Conservation (phyloP, 1,140 invertebrate species). For the Globodera ellingtonae region DNA sequence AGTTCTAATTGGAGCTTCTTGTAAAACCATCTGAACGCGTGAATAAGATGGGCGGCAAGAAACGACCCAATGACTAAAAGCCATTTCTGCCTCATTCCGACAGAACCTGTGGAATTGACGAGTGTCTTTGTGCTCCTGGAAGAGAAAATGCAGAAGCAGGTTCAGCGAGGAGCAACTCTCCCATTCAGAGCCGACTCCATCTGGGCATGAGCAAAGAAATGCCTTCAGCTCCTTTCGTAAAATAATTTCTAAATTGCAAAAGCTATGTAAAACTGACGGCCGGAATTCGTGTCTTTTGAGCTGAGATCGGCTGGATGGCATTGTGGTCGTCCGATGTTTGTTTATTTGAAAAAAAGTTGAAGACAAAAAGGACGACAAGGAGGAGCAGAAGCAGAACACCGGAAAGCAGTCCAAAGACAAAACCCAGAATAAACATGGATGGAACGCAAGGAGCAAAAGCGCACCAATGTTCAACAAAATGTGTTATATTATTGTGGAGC, state of each 20-base stretch:
- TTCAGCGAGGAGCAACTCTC: slow-evolving; percentile 52
- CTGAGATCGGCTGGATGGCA: slow-evolving; percentile 47
- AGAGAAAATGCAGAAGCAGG: slow-evolving; percentile 59
- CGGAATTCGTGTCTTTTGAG: slow-evolving; percentile 45
- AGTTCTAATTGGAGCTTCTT: slow-evolving; percentile 60
- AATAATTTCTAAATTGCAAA: slow-evolving; percentile 12
- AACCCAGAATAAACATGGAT: slow-evolving; percentile 30
- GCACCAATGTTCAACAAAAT: too few relatives aligned
- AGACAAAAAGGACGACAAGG: slow-evolving; percentile 31
- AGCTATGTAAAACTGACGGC: slow-evolving; percentile 27
- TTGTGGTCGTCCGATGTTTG: slow-evolving; percentile 17
- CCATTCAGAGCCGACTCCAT: slow-evolving; percentile 52
- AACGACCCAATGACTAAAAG: too few relatives aligned
- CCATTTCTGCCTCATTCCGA: not conserved
- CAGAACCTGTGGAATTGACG: slow-evolving; percentile 53
- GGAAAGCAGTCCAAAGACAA: slow-evolving; percentile 39
- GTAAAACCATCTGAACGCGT: slow-evolving; percentile 56
- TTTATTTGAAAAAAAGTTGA: slow-evolving; percentile 32
- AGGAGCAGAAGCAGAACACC: slow-evolving; percentile 41
- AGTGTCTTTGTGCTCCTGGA: slow-evolving; percentile 62
- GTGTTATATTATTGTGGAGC: too few relatives aligned
- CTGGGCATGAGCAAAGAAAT: slow-evolving; percentile 52
- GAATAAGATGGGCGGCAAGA: not conserved
- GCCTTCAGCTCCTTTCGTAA: slow-evolving; percentile 47
- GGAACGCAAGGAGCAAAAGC: not conserved